A percentile compares a stretch with the other conserved stretches of the same genome.
Evolutionary conservation across 2,113 vertebrate species (phyloP).

Genomic region (Python bivittatus): DNA sequence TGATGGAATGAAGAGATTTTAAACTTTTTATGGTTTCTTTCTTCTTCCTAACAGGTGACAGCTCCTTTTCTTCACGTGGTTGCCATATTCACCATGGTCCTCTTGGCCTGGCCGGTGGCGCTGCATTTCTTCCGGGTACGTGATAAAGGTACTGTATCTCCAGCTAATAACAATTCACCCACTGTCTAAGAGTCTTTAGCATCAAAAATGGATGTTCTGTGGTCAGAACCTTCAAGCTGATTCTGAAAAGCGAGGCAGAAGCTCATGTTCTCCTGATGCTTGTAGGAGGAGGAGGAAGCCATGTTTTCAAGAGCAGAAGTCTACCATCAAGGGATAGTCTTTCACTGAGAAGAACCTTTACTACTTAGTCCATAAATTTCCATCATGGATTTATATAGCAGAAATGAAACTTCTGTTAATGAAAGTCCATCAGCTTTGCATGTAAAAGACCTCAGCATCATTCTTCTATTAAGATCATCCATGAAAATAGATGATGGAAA

Average conservation of each 20-base stretch:
- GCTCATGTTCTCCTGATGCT: not conserved
- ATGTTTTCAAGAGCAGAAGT: too few relatives aligned
- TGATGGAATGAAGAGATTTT: not conserved
- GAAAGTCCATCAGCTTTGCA: too few relatives aligned
- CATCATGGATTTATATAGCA: too few relatives aligned
- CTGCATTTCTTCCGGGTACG: constrained; percentile 84
- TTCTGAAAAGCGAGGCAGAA: not conserved
- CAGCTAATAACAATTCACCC: too few relatives aligned
- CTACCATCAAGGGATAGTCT: too few relatives aligned
- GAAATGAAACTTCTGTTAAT: too few relatives aligned
- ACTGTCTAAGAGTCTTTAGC: too few relatives aligned
- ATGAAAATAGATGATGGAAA: too few relatives aligned
- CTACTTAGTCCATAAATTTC: not conserved
- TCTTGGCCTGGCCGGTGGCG: constrained; percentile 85
- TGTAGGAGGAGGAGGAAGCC: not conserved
- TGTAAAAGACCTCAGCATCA: too few relatives aligned
- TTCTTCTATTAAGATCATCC: too few relatives aligned
- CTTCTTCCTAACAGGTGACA: constrained; percentile 73
- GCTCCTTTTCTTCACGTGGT: constrained; percentile 86
- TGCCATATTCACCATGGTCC: constrained; percentile 76
- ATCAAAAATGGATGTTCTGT: too few relatives aligned
- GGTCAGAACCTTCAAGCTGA: not conserved
- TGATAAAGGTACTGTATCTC: constrained; percentile 74
- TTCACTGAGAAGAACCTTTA: too few relatives aligned
- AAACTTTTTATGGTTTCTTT: not conserved